Percentiles rank a stretch among this genome's conserved stretches.
These are phyloP conservation scores for Fragum sueziense DNA, from an alignment of 2,888 invertebrate species.

Conservation along the genomic window DNA sequence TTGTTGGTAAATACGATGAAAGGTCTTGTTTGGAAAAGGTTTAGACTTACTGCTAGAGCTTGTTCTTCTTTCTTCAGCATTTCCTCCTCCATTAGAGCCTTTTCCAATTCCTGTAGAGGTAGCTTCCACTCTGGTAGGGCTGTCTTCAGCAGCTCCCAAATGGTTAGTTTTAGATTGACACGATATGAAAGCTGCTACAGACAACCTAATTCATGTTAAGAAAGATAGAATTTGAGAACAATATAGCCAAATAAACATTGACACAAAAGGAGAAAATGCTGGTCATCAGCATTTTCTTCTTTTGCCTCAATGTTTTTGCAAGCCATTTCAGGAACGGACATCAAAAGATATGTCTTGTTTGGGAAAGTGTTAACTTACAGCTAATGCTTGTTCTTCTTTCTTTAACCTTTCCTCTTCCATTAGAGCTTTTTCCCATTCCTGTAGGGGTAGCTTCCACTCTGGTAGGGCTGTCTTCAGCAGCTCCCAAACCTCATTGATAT, in stretches of 20 bases:
- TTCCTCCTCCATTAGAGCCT: constrained; percentile 63
- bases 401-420: constrained; percentile 61
- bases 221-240: too few relatives aligned
- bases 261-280: too few relatives aligned
- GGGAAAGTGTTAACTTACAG: constrained; percentile 59
- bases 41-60: constrained; percentile 57
- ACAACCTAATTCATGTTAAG: too few relatives aligned
- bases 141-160: constrained; percentile 79
- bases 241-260: too few relatives aligned
- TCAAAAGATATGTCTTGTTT: too few relatives aligned
- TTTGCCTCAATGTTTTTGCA: too few relatives aligned
- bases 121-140: constrained; percentile 80
- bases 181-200: too few relatives aligned
- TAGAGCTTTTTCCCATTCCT: constrained; percentile 72
- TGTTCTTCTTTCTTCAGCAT: constrained; percentile 66
- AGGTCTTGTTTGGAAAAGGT: too few relatives aligned
- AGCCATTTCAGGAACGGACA: too few relatives aligned
- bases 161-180: too few relatives aligned
- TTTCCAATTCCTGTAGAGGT: constrained; percentile 77
- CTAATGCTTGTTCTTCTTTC: constrained; percentile 64
- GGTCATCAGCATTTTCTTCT: too few relatives aligned
- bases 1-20: too few relatives aligned
- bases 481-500: constrained; percentile 80
- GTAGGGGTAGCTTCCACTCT: constrained; percentile 80
- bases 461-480: constrained; percentile 76